A percentile compares a stretch with the other conserved stretches of the same genome.
Evolutionary conservation across 2,888 invertebrate genomes (phyloP).

Genomic region (Neoitamus cyanurus): DNA sequence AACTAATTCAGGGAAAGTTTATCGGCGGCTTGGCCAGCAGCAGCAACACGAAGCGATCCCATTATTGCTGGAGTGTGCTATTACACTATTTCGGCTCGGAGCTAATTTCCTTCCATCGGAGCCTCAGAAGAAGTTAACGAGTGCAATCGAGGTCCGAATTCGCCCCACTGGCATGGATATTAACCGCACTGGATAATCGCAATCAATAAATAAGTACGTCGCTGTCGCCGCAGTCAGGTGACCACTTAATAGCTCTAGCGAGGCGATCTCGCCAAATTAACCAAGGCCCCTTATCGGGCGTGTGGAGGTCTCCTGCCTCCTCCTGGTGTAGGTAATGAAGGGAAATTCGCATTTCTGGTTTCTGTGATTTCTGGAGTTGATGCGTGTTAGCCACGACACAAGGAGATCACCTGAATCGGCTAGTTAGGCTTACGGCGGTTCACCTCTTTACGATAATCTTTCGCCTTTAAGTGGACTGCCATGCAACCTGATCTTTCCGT

Average conservation of each 20-base stretch:
- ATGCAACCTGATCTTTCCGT: slow-evolving; percentile 6
- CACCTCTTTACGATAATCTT: not conserved
- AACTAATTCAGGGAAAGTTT: slow-evolving; percentile 17
- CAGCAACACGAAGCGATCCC: not conserved
- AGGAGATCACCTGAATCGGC: not conserved
- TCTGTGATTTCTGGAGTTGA: not conserved
- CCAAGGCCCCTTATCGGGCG: not conserved
- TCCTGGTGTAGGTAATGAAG: not conserved
- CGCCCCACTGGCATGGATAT: slow-evolving; percentile 5
- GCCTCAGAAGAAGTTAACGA: not conserved
- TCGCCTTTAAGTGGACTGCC: not conserved
- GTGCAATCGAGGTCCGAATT: not conserved
- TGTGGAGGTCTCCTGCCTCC: not conserved
- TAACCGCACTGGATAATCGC: slow-evolving; percentile 11
- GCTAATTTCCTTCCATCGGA: not conserved
- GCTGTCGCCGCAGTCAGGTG: not conserved
- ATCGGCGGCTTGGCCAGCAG: not conserved
- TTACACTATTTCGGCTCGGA: not conserved
- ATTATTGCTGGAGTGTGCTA: not conserved
- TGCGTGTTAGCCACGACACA: slow-evolving; percentile 13
- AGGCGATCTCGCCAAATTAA: too few species aligned
- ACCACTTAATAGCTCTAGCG: not conserved
- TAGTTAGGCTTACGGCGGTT: not conserved
- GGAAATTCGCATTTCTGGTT: not conserved
- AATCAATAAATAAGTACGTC: slow-evolving; percentile 15